Evolutionary conservation across 2,888 invertebrate species (phyloP).

Genomic region (Aromia moschata): DNA sequence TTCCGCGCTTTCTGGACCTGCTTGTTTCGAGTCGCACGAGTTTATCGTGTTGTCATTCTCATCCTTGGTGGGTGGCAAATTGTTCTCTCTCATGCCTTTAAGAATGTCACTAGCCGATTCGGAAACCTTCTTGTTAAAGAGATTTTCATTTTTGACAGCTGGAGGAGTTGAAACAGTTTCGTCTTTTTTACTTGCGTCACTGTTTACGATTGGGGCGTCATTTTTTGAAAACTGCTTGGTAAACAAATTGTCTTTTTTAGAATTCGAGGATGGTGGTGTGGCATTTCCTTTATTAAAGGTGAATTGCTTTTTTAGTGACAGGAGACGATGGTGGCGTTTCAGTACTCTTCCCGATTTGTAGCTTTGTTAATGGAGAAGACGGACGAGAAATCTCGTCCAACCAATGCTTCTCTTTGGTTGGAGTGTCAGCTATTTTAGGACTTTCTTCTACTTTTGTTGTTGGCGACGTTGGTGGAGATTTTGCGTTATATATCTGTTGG

Average conservation of each 20-base stretch:
- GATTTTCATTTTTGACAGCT: background rate
- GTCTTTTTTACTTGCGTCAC: background rate
- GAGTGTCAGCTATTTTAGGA: background rate
- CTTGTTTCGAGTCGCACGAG: constrained; percentile 30
- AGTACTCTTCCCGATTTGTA: too few species aligned
- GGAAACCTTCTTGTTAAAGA: background rate
- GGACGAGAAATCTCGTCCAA: too few species aligned
- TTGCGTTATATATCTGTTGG: too few species aligned
- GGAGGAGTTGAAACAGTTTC: background rate
- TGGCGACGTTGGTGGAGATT: constrained; percentile 2
- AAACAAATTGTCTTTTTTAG: too few species aligned
- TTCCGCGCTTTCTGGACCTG: too few species aligned
- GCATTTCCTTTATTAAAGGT: too few species aligned
- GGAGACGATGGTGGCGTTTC: too few species aligned
- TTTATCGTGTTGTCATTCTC: constrained; percentile 27
- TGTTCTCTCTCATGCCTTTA: background rate
- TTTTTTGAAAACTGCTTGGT: background rate
- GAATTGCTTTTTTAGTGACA: too few species aligned
- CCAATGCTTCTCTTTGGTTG: too few species aligned
- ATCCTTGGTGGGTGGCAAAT: constrained; percentile 11
- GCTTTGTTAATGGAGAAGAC: too few species aligned
- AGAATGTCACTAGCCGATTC: background rate
- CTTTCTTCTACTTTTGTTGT: background rate
- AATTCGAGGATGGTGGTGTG: too few species aligned
- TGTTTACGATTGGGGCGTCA: background rate